Evolutionary conservation across 2,113 vertebrate species (phyloP).

Genomic region (Hemiprocne comata): DNA sequence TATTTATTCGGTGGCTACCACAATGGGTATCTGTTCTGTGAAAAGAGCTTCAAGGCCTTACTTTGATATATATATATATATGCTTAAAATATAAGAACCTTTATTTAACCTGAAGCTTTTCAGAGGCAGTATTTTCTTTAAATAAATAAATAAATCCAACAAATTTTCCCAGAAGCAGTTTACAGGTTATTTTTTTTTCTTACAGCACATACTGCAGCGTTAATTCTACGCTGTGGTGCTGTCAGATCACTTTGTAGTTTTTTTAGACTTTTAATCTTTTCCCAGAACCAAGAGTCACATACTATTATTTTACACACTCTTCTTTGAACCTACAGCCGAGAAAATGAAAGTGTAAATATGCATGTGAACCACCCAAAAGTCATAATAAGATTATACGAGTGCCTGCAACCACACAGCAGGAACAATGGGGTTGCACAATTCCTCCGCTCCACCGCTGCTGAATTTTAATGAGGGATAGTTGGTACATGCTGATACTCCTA

Average conservation of each 20-base stretch:
- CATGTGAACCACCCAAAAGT: background rate
- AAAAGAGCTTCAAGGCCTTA: background rate
- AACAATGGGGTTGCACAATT: constrained; percentile 51
- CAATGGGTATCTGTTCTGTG: background rate
- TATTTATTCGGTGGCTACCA: background rate
- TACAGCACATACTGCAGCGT: background rate
- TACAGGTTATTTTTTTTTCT: background rate
- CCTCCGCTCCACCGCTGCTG: background rate
- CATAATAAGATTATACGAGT: constrained; percentile 37
- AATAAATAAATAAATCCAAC: background rate
- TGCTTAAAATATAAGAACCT: background rate
- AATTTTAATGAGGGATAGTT: constrained; percentile 55
- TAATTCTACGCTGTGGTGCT: background rate
- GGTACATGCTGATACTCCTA: constrained; percentile 36
- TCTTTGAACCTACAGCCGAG: constrained; percentile 32
- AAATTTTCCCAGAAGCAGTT: background rate
- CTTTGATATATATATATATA: rapidly evolving
- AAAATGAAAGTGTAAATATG: constrained; percentile 30
- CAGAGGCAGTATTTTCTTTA: background rate
- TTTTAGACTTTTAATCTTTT: background rate
- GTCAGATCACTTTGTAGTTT: background rate
- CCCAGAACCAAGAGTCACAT: background rate
- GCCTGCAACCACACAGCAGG: constrained; percentile 38
- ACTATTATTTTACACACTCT: background rate
- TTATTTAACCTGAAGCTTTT: background rate